Conservation (phyloP, 2,797 vertebrate genomes). For the Caiman crocodilus region DNA sequence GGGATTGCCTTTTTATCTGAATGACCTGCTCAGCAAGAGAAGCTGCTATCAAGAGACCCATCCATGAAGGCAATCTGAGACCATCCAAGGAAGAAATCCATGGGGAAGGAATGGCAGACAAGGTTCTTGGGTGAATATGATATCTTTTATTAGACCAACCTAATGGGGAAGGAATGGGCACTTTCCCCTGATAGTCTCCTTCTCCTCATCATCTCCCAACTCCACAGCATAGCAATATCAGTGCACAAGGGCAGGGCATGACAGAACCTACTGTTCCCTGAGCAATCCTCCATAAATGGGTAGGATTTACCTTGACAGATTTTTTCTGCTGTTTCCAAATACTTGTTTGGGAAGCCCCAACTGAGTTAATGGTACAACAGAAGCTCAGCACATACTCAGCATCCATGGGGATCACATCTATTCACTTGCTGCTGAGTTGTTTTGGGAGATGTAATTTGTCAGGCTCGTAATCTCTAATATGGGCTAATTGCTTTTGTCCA, state of each 20-base stretch:
- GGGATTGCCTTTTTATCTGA: background rate
- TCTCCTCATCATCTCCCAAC: background rate
- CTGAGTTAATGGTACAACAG: background rate
- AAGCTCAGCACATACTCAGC: rapidly evolving
- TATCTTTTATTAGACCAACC: too few relatives aligned
- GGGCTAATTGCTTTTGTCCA: conserved; percentile 73
- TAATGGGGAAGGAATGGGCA: background rate
- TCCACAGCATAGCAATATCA: background rate
- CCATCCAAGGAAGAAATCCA: background rate
- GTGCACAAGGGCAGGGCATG: background rate
- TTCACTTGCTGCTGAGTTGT: rapidly evolving
- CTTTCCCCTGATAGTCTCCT: background rate
- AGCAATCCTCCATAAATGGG: too few relatives aligned
- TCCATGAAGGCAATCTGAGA: background rate
- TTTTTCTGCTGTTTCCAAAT: background rate
- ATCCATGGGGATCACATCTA: background rate
- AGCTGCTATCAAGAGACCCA: background rate
- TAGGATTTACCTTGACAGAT: background rate
- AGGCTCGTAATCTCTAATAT: conserved; percentile 55
- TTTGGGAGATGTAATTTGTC: background rate
- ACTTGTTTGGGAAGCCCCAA: background rate
- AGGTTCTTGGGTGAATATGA: too few relatives aligned
- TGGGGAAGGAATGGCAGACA: background rate
- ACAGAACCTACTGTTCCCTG: background rate
- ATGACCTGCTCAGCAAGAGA: background rate